phyloP scores from a whole-genome alignment of 2,113 vertebrate genomes.

The Rhinoderma darwinii region DNA sequence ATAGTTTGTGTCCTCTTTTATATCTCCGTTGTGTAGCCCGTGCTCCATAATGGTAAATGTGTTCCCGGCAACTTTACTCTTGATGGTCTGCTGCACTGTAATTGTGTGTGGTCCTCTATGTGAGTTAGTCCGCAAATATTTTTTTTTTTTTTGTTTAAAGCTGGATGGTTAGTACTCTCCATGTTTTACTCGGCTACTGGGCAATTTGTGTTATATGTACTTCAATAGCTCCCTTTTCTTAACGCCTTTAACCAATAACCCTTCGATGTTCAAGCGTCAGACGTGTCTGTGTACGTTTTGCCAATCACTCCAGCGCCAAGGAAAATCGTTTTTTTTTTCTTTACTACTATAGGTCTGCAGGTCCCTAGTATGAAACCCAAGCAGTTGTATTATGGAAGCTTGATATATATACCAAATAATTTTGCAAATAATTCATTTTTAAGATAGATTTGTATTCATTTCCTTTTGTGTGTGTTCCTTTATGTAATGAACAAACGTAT shows the following conservation, averaged over 20 bases:
- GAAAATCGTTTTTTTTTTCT: not conserved
- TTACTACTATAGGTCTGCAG: not conserved
- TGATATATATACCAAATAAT: slow-evolving; percentile 66
- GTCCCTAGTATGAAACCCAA: not conserved
- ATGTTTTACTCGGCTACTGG: slow-evolving; percentile 21
- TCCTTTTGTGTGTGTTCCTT: not conserved
- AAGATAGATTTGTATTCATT: not conserved
- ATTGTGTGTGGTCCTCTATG: slow-evolving; percentile 24
- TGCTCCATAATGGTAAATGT: slow-evolving; percentile 16
- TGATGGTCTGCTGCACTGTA: slow-evolving; percentile 34
- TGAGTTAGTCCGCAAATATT: not conserved
- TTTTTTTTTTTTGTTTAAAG: not conserved
- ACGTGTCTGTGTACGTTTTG: slow-evolving; percentile 26
- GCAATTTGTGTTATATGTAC: not conserved
- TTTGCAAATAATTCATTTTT: slow-evolving; percentile 52
- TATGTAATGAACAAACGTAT: slow-evolving; percentile 58
- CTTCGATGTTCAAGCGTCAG: slow-evolving; percentile 8
- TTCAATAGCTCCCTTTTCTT: not conserved
- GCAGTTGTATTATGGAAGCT: slow-evolving; percentile 20
- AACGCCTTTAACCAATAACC: not conserved
- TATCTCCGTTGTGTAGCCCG: not conserved
- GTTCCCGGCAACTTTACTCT: not conserved
- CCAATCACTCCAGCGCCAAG: slow-evolving; percentile 24
- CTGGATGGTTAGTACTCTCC: not conserved
- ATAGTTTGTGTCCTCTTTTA: slow-evolving; percentile 1